Evolutionary conservation across 2,888 invertebrate species (phyloP).

Genomic region (Nomada flava): DNA sequence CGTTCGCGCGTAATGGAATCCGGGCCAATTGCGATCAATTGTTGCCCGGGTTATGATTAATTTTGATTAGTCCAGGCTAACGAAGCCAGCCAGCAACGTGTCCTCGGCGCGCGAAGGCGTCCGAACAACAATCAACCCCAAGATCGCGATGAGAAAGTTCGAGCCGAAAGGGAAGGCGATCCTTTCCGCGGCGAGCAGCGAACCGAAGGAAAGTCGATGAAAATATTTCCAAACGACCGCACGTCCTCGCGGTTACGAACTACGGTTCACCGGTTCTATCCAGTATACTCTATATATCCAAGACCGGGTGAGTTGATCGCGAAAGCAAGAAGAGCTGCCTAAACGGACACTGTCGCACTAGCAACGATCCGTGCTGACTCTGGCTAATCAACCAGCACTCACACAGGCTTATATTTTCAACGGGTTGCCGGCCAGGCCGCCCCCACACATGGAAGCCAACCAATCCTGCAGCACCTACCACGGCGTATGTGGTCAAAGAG

Average conservation of each 20-base stretch:
- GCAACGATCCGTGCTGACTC: conserved; percentile 78
- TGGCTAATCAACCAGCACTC: conserved; percentile 81
- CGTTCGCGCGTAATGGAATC: conserved; percentile 79
- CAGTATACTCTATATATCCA: conserved; percentile 2
- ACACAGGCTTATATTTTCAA: conserved; percentile 83
- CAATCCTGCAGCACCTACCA: conserved; percentile 75
- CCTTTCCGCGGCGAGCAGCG: too few species aligned
- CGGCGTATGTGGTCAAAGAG: conserved; percentile 46
- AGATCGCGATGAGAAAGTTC: too few species aligned
- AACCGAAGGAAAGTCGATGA: too few species aligned
- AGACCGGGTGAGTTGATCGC: conserved; percentile 16
- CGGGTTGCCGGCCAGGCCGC: conserved; percentile 74
- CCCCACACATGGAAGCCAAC: conserved; percentile 77
- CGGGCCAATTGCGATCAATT: conserved; percentile 83
- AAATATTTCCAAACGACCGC: too few species aligned
- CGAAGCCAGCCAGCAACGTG: conserved; percentile 72
- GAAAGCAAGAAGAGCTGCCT: conserved; percentile 41
- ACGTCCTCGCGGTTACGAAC: too few species aligned
- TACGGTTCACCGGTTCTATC: too few species aligned
- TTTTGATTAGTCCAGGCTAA: conserved; percentile 82
- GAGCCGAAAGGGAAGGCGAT: neutral
- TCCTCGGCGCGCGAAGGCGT: conserved; percentile 16
- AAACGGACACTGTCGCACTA: conserved; percentile 68
- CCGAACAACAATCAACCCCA: neutral
- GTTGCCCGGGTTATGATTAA: conserved; percentile 83